Evolutionary conservation across 2,888 invertebrate species (phyloP), one percentile per base, ranked within the genome.

Genomic region (Sphecodes monilicornis): DNA sequence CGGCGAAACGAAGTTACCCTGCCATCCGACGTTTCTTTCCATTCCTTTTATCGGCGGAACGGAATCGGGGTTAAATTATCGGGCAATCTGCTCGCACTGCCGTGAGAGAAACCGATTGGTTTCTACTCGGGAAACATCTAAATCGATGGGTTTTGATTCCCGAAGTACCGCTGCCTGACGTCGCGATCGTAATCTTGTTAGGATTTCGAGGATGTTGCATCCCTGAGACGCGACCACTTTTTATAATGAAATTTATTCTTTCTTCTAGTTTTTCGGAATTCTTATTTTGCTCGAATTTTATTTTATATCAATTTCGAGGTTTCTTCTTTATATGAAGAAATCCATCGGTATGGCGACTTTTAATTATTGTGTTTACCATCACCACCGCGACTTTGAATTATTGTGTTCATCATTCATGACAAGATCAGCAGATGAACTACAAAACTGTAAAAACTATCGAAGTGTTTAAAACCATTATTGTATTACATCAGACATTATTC

Each of bases 21-120:
- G 64, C 60, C 64, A 3, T 60, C 39, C 54, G 36, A 50, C n/a
- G 8, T 50, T 73, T 39, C 54, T 73, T 73, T 39, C 11, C 66
- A n/a, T 39, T 66, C 39, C 36, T 11, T 66, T 66, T 66, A 66
- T 22, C 36, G 39, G 3, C 36, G 10, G 66, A 22, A n/a, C 66
- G 3, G 66, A 66, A 66, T 66, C 66, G 36, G 36, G 66, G 32
- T 66, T 36, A 36, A 66, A 66, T 66, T 66, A 36, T 66, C 66
- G 66, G 66, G 66, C 36, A 66, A 66, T 66, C 66, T 60, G 60
- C 60, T 60, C 60, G 60, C 60, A 29, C n/a, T 8, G 64, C 64
- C 64, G 64, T 32, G 64, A 32, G 32, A 64, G 64, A 29, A 64
- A 22, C 32, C 64, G 10, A 32, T 64, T 64, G 64, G 18, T 32